Evolutionary conservation across 1,140 invertebrate genomes (phyloP).

Genomic region (Pseudomyrmex sp.): DNA sequence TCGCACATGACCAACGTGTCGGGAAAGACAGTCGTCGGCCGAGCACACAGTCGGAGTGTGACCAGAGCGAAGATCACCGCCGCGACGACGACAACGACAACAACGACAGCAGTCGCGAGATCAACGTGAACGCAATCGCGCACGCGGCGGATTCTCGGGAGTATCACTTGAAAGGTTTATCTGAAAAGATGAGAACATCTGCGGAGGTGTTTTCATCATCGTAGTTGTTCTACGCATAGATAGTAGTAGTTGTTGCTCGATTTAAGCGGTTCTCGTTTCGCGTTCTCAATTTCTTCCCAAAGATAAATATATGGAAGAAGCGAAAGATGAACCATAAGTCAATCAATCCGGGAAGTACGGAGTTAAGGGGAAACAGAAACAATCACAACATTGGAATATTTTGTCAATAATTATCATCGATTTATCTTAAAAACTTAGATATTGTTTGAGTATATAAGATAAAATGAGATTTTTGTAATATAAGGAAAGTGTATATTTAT

Average conservation of each 20-base stretch:
- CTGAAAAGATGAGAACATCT: neutral
- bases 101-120: neutral
- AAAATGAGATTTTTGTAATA: too few relatives aligned
- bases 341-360: too few relatives aligned
- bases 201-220: neutral
- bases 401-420: too few relatives aligned
- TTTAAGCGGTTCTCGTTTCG: neutral
- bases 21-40: neutral
- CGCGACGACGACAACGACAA: neutral
- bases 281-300: neutral
- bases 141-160: too few relatives aligned
- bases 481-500: too few relatives aligned
- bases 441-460: too few relatives aligned
- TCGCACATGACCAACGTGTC: conserved; percentile 72
- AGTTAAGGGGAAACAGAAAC: too few relatives aligned
- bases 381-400: too few relatives aligned
- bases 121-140: conserved; percentile 10
- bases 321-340: too few relatives aligned
- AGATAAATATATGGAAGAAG: too few relatives aligned
- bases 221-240: neutral
- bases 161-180: too few relatives aligned
- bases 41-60: conserved; percentile 9
- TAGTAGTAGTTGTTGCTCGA: neutral
- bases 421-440: too few relatives aligned
- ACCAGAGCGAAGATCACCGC: neutral